Base-by-base conservation (phyloP, 2,113 vertebrate genomes). In the Lepisosteus oculatus region DNA sequence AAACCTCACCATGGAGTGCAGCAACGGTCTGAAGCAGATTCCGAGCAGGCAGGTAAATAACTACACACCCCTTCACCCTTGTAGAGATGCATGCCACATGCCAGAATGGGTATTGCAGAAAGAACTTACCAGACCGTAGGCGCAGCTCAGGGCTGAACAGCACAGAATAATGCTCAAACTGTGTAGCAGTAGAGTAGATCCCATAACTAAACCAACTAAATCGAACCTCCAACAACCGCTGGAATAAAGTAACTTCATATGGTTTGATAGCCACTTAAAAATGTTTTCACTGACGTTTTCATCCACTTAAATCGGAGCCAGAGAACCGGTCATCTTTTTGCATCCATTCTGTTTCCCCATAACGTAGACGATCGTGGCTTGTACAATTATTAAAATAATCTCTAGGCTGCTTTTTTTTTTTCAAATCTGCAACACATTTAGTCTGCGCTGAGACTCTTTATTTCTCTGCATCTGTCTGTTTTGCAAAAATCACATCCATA, bases 401-500 rank as follows among this genome's bases (percentile, higher is more conserved):
- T 89, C 85, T 79, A 76, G 72, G 72, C 77, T 70, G 78, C 76
- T 72, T 72, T 72, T 82, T 83, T 83, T 78, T 81, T 79, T 78
- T 82, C 74, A 83, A 85, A 86, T 87, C 86, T 85, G 73, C 77
- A 82, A 85, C 78, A 80, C 76, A 73, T 74, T 73, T 76, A 57
- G 67, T 72, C 82, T 82, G 72, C 43, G 69, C 45, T 61, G 73
- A 68, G 59, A 56, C 73, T 72, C 76, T 81, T 78, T 86, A 87
- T 89, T 90, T 85, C 86, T 83, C 82, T 72, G 81, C 86, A 85
- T 91, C 90, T 90, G 91, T 86, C 86, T 86, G 82, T 41, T 80
- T 78, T 87, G 90, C 71, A 87, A 88, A 90, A 95, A 96, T 95
- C 93, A 89, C 94, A 96, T 95, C 95, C 95, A 94, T 93, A 93